Conservation (phyloP, 2,888 invertebrate genomes). For the Phaonia tiefii region DNA sequence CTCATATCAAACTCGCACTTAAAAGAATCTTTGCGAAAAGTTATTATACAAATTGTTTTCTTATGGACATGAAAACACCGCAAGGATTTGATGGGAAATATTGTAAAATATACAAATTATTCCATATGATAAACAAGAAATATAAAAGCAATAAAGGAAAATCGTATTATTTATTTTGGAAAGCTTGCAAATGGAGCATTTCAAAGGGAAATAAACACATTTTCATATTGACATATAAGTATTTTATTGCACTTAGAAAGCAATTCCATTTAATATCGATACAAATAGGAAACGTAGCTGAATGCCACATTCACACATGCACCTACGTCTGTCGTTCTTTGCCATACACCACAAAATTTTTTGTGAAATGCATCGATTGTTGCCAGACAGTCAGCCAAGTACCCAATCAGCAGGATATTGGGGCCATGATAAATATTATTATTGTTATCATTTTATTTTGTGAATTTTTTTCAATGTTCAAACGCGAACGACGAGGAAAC, state of each 20-base stretch:
- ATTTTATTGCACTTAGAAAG: constrained; percentile 65
- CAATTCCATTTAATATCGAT: constrained; percentile 56
- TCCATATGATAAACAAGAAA: constrained; percentile 31
- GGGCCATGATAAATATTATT: constrained; percentile 54
- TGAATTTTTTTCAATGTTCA: background rate
- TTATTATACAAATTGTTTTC: no score
- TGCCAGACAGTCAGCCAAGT: constrained; percentile 36
- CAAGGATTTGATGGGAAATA: background rate
- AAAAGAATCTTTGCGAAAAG: no score
- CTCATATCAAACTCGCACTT: no score
- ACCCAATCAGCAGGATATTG: constrained; percentile 31
- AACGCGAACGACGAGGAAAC: constrained; percentile 31
- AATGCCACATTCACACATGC: constrained; percentile 2
- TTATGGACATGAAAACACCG: no score
- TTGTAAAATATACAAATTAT: no score
- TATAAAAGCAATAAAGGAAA: constrained; percentile 58
- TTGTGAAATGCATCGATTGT: no score
- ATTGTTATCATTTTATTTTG: constrained; percentile 34
- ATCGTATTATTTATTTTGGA: constrained; percentile 76
- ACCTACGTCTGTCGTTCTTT: constrained; percentile 21
- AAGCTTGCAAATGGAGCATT: constrained; percentile 76
- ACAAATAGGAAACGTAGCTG: constrained; percentile 19
- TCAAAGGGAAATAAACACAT: constrained; percentile 75
- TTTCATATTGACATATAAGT: constrained; percentile 71
- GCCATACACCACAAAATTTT: no score